These are phyloP conservation scores for Cryptosula pallasiana DNA, from an alignment of 2,888 invertebrate genomes.

Conservation along the genomic window DNA sequence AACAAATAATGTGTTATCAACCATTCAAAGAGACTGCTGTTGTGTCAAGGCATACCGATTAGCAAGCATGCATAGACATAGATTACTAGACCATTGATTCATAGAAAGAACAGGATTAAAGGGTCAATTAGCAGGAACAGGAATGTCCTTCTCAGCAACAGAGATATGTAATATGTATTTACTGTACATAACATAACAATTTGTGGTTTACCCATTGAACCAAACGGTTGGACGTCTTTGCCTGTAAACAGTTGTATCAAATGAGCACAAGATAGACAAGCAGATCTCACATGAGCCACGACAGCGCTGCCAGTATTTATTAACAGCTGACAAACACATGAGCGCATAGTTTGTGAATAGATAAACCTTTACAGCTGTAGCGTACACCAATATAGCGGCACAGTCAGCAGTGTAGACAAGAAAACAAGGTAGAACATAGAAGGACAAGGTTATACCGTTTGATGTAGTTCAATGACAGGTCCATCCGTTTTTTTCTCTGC, in stretches of 20 bases:
- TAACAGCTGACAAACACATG: too few species aligned
- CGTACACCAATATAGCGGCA: too few species aligned
- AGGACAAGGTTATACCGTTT: too few species aligned
- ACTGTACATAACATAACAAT: not conserved
- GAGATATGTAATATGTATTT: not conserved
- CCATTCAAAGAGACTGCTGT: not conserved
- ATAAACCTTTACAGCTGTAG: too few species aligned
- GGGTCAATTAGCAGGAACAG: not conserved
- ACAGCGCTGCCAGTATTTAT: too few species aligned
- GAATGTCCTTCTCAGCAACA: not conserved
- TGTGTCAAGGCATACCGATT: not conserved
- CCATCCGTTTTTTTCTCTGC: constrained; percentile 25
- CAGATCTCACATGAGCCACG: too few species aligned
- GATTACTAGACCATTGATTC: not conserved
- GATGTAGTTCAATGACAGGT: constrained; percentile 62
- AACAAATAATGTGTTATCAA: not conserved
- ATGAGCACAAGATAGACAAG: not conserved
- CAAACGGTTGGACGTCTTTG: constrained; percentile 19
- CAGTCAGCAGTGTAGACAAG: too few species aligned
- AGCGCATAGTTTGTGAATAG: too few species aligned
- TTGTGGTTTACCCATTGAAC: constrained; percentile 4
- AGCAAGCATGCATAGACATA: not conserved
- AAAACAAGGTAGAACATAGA: too few species aligned
- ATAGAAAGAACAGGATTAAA: not conserved
- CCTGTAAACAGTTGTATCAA: not conserved